Evolutionary conservation across 2,888 invertebrate species (phyloP).

Genomic region (Rotaria socialis): DNA sequence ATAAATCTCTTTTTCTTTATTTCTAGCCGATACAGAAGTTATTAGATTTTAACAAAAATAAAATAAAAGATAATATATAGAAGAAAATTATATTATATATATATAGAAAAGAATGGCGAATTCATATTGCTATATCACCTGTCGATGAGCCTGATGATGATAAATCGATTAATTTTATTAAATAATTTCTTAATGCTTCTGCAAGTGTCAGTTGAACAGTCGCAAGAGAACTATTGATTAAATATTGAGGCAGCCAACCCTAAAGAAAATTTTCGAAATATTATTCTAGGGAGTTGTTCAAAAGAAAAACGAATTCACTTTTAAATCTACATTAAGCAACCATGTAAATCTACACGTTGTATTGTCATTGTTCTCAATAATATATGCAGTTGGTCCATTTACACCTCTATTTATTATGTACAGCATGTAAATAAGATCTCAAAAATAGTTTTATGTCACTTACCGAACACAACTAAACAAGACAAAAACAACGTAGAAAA

Average conservation of each 20-base stretch:
- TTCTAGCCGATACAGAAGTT: background rate
- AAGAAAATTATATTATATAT: background rate
- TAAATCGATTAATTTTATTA: background rate
- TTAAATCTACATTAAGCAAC: conserved; percentile 43
- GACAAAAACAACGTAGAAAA: background rate
- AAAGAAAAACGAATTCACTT: background rate
- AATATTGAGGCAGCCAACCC: conserved; percentile 45
- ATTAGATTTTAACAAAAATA: background rate
- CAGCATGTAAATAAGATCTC: background rate
- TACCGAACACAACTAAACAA: conserved; percentile 36
- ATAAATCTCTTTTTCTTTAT: no score
- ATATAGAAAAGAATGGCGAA: no score
- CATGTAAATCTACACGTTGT: conserved; percentile 35
- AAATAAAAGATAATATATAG: background rate
- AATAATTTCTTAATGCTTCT: conserved; percentile 38
- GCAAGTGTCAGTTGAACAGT: conserved; percentile 37
- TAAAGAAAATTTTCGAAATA: background rate
- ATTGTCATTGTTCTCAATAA: conserved; percentile 35
- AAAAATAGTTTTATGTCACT: background rate
- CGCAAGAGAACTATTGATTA: conserved; percentile 41
- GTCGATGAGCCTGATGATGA: background rate
- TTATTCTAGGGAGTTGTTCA: background rate
- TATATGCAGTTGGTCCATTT: conserved; percentile 45
- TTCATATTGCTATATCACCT: background rate
- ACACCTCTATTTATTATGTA: conserved; percentile 17